Evolutionary conservation across 1,140 invertebrate species (phyloP).

Genomic region (Protaetia brevitarsis): DNA sequence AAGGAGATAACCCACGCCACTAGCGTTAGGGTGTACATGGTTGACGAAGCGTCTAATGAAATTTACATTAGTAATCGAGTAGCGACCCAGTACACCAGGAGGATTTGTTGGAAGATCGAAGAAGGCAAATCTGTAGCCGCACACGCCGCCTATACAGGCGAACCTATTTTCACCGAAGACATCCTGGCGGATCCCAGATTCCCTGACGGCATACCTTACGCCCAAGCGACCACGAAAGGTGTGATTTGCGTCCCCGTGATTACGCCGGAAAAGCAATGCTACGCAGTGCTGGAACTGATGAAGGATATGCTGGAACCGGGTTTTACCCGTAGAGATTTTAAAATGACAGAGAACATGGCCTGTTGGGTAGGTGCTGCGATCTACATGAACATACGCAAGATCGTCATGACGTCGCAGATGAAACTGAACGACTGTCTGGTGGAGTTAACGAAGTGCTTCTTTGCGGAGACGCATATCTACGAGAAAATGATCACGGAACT

Average conservation of each 20-base stretch:
- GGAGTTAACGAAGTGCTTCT: constrained; percentile 49
- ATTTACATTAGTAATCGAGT: constrained; percentile 47
- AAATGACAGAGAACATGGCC: too few species aligned
- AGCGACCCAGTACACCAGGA: constrained; percentile 44
- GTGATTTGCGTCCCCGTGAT: constrained; percentile 52
- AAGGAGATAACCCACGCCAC: constrained; percentile 50
- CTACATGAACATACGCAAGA: constrained; percentile 49
- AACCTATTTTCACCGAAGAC: constrained; percentile 48
- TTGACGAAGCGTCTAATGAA: constrained; percentile 49
- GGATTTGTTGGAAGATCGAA: constrained; percentile 51
- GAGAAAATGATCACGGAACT: constrained; percentile 40
- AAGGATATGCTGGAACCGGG: constrained; percentile 40
- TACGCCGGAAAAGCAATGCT: constrained; percentile 49
- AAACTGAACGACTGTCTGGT: constrained; percentile 50
- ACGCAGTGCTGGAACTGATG: constrained; percentile 52
- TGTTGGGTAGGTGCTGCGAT: constrained; percentile 53
- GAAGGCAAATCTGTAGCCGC: constrained; percentile 48
- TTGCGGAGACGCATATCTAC: constrained; percentile 49
- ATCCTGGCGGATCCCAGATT: constrained; percentile 49
- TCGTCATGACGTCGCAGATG: constrained; percentile 47
- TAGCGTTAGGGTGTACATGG: constrained; percentile 50
- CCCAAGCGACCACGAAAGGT: constrained; percentile 41
- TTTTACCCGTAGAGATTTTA: too few species aligned
- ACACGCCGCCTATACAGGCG: constrained; percentile 50
- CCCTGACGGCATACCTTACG: constrained; percentile 18